Base-by-base conservation (phyloP, 2,113 vertebrate species). In the Ameiurus melas region DNA sequence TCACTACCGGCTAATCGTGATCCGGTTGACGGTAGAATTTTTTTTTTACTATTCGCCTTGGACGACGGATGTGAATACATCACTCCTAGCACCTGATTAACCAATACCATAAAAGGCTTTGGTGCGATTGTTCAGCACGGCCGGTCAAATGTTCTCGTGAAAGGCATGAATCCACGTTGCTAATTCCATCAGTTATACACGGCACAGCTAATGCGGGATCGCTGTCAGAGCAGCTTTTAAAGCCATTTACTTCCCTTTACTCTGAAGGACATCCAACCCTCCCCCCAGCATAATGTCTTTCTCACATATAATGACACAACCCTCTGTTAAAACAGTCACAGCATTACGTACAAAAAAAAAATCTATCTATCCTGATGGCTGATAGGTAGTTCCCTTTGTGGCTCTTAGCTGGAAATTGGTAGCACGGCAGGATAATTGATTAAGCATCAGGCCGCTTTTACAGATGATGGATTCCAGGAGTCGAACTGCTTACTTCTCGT, bases 351-450 rank as follows among this genome's bases (percentile, higher is more conserved):
- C 33, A 53, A 75, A 36, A 85, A 73, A 87, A 90, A 93, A 93
- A 95, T 94, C 94, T 92, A 94, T 95, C 90, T 70, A 88, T 92
- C 91, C 92, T 92, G 92, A 92, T 90, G 89, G 90, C 84, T 78
- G 79, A 87, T 88, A 62, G 84, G 85, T 90, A 89, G 87, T 75
- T 84, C 88, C 88, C 89, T 83, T 80, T 91, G 90, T 90, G 90
- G 90, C 94, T 93, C 89, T 83, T 86, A 57, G 84, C 68, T 85
- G 58, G 82, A 80, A 86, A 93, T 91, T 91, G 93, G 92, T 91
- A 93, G 90, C 93, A 90, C 90, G 89, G 91, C 78, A 88, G 92
- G 92, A 88, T 92, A 93, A 95, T 94, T 95, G 94, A 96, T 95
- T 94, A 93, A 94, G 92, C 88, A 93, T 95, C 92, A n/a, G 88